phyloP scores from a whole-genome alignment of 2,113 vertebrate species.

The Cyanistes caeruleus region DNA sequence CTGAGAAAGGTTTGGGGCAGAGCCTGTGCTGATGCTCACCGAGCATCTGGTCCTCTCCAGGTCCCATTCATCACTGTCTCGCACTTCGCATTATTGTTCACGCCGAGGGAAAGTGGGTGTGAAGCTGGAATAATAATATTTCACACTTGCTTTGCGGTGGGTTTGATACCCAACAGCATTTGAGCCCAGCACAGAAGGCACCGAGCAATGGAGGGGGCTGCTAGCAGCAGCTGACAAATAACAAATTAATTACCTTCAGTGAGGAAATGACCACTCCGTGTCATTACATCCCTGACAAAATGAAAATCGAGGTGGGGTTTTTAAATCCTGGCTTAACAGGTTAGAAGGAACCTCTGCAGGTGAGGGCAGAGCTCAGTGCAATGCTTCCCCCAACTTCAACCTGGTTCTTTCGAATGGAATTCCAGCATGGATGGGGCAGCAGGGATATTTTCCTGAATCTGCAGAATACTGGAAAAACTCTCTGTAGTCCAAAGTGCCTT shows the following conservation, averaged over 20 bases:
- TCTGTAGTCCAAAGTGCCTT: rapidly evolving
- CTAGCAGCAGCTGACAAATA: not conserved
- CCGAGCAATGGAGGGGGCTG: not conserved
- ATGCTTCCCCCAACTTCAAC: rapidly evolving
- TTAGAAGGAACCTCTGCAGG: not conserved
- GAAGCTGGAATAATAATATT: slow-evolving; percentile 64
- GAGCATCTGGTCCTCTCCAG: slow-evolving; percentile 56
- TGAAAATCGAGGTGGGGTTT: not conserved
- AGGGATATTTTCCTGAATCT: not conserved
- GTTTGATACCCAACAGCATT: not conserved
- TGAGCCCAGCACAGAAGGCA: not conserved
- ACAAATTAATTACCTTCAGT: not conserved
- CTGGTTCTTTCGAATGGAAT: rapidly evolving
- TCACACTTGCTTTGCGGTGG: slow-evolving; percentile 34
- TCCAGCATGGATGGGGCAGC: not conserved
- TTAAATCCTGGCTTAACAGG: not conserved
- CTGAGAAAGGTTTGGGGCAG: slow-evolving; percentile 3
- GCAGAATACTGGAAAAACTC: not conserved
- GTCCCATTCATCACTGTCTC: slow-evolving; percentile 63
- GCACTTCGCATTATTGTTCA: slow-evolving; percentile 38
- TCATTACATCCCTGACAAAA: rapidly evolving
- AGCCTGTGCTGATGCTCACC: not conserved
- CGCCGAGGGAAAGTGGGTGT: slow-evolving; percentile 46
- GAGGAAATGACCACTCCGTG: rapidly evolving
- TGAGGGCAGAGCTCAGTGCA: not conserved